These are phyloP conservation scores for Cheilosia urbana DNA, from an alignment of 2,888 invertebrate genomes.

Conservation along the genomic window DNA sequence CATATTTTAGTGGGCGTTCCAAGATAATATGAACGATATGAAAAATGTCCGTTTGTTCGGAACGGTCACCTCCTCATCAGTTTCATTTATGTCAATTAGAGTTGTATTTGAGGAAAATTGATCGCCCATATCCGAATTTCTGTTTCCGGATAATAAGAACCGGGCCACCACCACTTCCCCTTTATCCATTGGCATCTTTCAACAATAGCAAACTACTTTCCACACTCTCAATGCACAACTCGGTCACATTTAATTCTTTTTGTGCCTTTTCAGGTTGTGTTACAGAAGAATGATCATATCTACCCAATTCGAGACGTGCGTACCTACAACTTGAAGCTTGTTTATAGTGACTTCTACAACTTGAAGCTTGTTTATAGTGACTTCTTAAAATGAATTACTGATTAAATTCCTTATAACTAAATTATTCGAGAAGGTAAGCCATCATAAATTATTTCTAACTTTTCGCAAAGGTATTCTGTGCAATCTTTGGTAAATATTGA, in stretches of 20 bases:
- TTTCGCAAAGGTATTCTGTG: conserved; percentile 2
- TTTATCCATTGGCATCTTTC: conserved; percentile 89
- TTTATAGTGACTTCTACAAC: conserved; percentile 5
- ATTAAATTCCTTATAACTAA: conserved; percentile 7
- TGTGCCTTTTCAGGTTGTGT: conserved; percentile 19
- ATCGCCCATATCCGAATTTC: conserved; percentile 94
- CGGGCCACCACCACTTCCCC: too few relatives aligned
- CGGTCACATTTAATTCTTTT: conserved; percentile 26
- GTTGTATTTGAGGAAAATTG: conserved; percentile 91
- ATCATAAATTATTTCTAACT: not conserved
- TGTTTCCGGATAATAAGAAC: conserved; percentile 96
- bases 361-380: conserved; percentile 12
- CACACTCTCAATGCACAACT: conserved; percentile 28
- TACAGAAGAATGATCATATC: conserved; percentile 11
- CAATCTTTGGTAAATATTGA: conserved; percentile 14
- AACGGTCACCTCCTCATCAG: conserved; percentile 94
- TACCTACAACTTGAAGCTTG: conserved; percentile 21
- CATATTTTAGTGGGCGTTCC: conserved; percentile 87
- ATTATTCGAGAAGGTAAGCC: not conserved
- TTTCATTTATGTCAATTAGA: conserved; percentile 92
- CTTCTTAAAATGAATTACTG: conserved; percentile 8
- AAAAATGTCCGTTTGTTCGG: conserved; percentile 96
- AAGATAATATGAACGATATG: conserved; percentile 90
- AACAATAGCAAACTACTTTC: conserved; percentile 81
- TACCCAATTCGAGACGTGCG: conserved; percentile 11